phyloP scores from a whole-genome alignment of 2,888 invertebrate species.

The Parnassius mnemosyne region DNA sequence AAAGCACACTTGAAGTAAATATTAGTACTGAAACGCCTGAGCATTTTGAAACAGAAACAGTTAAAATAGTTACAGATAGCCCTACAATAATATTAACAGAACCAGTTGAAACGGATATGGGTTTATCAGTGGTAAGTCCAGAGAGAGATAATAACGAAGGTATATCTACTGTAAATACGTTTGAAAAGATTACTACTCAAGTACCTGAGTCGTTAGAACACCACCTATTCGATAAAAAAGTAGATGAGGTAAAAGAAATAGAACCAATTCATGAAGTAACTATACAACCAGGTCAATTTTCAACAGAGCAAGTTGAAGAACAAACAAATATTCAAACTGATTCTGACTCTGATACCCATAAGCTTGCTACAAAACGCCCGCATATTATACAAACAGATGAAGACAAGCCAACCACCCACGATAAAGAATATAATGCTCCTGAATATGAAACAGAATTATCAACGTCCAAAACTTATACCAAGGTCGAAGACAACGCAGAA shows the following conservation, averaged over 20 bases:
- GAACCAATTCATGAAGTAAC: conserved; percentile 15
- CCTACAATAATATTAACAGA: conserved; percentile 4
- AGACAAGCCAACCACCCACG: not conserved
- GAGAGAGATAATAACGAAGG: not conserved
- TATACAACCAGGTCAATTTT: conserved; percentile 6
- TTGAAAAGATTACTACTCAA: conserved; percentile 10
- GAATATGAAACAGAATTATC: conserved; percentile 8
- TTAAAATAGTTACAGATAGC: conserved; percentile 9
- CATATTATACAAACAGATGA: not conserved
- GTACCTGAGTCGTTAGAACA: conserved; percentile 1
- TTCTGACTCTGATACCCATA: not conserved
- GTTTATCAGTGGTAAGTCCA: conserved; percentile 5
- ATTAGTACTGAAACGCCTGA: conserved; percentile 8
- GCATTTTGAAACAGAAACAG: not conserved
- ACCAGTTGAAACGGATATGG: conserved; percentile 1
- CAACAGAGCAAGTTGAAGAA: not conserved
- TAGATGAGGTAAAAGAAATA: conserved; percentile 1
- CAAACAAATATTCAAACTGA: not conserved
- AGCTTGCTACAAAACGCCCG: not conserved
- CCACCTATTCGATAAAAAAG: not conserved
- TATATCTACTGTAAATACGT: not conserved
- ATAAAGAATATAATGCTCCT: conserved; percentile 1
- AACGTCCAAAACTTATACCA: conserved; percentile 2
- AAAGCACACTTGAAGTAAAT: conserved; percentile 9
- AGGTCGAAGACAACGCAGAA: conserved; percentile 3